Base-by-base conservation (phyloP, 2,888 invertebrate species). In the Caenorhabditis angaria region DNA sequence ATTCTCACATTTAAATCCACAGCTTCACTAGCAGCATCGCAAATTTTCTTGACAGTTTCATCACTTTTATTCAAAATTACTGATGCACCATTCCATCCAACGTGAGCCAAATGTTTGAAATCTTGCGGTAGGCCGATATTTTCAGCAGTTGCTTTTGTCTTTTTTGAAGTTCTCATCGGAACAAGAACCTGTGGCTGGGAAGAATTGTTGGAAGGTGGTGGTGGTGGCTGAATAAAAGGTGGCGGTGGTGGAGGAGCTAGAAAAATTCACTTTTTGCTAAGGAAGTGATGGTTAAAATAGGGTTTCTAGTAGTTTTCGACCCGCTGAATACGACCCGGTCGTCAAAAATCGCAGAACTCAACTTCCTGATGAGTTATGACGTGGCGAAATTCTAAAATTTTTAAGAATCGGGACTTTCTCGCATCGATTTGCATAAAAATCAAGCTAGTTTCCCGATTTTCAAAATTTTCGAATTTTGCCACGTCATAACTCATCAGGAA, bases 81-180 rank as follows among this genome's bases (percentile, higher is more conserved):
- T 1, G 76, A 77, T 20, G 64, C 53, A 0, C 81, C 81, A 54
- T 75, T 79, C 81, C 81, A 81, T 3, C 81, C 81, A 22, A 81
- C 79, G 56, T 81, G 78, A 22, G 81, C 77, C 14, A 81, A 60
- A 29, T 81, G 81, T 27, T 76, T 78, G 65, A 55, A 70, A 58
- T 25, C 35, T 1, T 25, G 28, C 5, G 41, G 41, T 12, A 58
- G 14, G 4, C 47, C 25, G 12, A 58, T 25, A 25, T 14, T 14
- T 65, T 60, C 0, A 75, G 79, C 22, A 69, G 60, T 61, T 71
- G 72, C 32, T 76, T 79, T 24, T 69, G 68, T 50, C 70, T 74
- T 72, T 48, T 69, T 74, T 48, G 54, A 59, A 28, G 60, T 76
- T 50, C 68, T 65, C 67, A 75, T 60, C n/a, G 80, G 80, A 51